Base-by-base conservation (phyloP, 2,888 invertebrate genomes). In the Trachelus stipa region DNA sequence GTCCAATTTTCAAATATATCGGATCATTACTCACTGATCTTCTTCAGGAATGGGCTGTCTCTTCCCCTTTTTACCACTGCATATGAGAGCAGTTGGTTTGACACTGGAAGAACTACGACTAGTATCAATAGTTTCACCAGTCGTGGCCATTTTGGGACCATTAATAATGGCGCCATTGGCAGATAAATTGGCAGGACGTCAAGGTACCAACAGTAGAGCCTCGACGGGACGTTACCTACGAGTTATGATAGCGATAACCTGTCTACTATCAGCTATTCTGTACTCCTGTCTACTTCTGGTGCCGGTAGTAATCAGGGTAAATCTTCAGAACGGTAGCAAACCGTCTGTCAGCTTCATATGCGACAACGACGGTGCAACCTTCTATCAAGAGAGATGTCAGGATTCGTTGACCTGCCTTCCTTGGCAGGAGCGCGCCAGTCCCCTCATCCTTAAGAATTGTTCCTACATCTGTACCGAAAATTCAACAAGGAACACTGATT, bases 41-140 rank as follows among this genome's bases (percentile, higher is more conserved):
- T 69, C 4, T 33, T 34, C 91, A 97, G 97, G 96, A 84, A 92
- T 97, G 87, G 96, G 97, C 83, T 95, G 96, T 85, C 93, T 98
- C 82, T 94, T 96, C 87, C 96, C 97, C 11, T 96, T 96, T 91
- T 94, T 98, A 81, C 95, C 96, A 31, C 93, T 96, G 79, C 97
- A 96, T 92, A 96, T 96, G 95, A 92, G 93, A 81, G 92, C 93
- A 80, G 93, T 95, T 82, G 97, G 97, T 1, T 91, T 98, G 83
- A 95, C 95, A 76, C 92, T 94, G 81, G 94, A 94, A 76, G 96
- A 98, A 91, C 94, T 95, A 56, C 94, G 96, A 33, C 93, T 95
- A 78, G 95, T 98, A 85, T 97, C 96, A 77, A 95, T 96, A 73
- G 93, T 96, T 77, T 95, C 97, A 34, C 96, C 98, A 9, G 94